phyloP scores from a whole-genome alignment of 2,113 vertebrate genomes.

The Mastomys coucha region DNA sequence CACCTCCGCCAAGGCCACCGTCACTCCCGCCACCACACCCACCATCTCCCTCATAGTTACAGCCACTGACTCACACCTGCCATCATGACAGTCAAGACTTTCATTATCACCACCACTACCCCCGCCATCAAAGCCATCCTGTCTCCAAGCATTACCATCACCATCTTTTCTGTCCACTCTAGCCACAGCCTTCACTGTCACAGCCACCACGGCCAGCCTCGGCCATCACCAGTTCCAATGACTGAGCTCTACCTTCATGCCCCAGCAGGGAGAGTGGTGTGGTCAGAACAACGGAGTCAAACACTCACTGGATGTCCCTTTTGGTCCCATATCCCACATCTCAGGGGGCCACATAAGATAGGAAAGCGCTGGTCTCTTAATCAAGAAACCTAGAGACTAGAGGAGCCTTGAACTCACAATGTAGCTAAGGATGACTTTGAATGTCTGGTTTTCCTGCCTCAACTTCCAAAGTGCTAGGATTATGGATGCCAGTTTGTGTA shows the following conservation, averaged over 20 bases:
- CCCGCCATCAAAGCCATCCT: neutral
- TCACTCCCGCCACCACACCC: too few species aligned
- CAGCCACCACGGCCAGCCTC: neutral
- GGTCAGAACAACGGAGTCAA: neutral
- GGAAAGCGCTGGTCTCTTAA: neutral
- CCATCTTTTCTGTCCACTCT: neutral
- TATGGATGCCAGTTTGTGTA: neutral
- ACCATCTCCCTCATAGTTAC: too few species aligned
- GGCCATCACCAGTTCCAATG: neutral
- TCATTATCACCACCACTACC: neutral
- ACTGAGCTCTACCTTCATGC: neutral
- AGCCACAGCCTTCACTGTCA: neutral
- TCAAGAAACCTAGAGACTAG: neutral
- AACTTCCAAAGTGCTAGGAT: neutral
- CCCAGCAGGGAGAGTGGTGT: neutral
- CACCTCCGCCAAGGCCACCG: neutral
- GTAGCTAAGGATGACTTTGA: neutral
- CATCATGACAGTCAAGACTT: neutral
- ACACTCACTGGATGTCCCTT: neutral
- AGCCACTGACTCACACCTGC: neutral
- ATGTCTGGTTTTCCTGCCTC: neutral
- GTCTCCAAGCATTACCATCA: neutral
- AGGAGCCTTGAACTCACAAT: neutral
- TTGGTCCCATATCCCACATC: neutral
- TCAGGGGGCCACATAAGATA: neutral